A percentile compares a stretch with the other conserved stretches of the same genome.
Evolutionary conservation across 2,888 invertebrate genomes (phyloP).

Genomic region (Eumerus sabulonum): DNA sequence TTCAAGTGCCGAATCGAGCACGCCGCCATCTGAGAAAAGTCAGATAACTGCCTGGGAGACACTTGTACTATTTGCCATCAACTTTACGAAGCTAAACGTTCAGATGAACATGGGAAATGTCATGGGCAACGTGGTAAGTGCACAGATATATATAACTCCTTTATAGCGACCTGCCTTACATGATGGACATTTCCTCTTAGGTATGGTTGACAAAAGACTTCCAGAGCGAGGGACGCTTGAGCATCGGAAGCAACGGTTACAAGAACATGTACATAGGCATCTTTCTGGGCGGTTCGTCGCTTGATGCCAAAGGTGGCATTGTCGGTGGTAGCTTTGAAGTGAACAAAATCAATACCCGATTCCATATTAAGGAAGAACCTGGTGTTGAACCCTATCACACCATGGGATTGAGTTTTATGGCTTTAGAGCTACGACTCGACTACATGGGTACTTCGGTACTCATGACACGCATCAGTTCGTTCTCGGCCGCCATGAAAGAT

Average conservation of each 20-base stretch:
- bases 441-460: slow-evolving; percentile 98
- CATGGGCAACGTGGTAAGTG: slow-evolving; percentile 96
- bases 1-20: slow-evolving; percentile 81
- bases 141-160: not conserved
- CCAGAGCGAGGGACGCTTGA: slow-evolving; percentile 93
- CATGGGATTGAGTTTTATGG: slow-evolving; percentile 88
- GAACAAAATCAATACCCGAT: slow-evolving; percentile 91
- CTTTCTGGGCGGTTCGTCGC: slow-evolving; percentile 91
- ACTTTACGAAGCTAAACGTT: slow-evolving; percentile 96
- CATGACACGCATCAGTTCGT: slow-evolving; percentile 91
- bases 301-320: slow-evolving; percentile 98
- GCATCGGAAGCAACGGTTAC: slow-evolving; percentile 95
- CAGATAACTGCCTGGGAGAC: slow-evolving; percentile 95
- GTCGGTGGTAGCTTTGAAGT: slow-evolving; percentile 97
- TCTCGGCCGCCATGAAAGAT: slow-evolving; percentile 89
- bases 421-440: slow-evolving; percentile 94
- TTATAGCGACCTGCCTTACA: not conserved
- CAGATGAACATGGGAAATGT: slow-evolving; percentile 99
- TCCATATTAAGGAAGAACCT: slow-evolving; percentile 93
- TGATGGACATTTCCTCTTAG: slow-evolving; percentile 41
- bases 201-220: slow-evolving; percentile 95
- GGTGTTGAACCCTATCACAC: slow-evolving; percentile 94
- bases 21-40: slow-evolving; percentile 82
- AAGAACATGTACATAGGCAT: slow-evolving; percentile 95
- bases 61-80: slow-evolving; percentile 95